Evolutionary conservation across 2,113 vertebrate species (phyloP).

Genomic region (Ceyx margarethae): DNA sequence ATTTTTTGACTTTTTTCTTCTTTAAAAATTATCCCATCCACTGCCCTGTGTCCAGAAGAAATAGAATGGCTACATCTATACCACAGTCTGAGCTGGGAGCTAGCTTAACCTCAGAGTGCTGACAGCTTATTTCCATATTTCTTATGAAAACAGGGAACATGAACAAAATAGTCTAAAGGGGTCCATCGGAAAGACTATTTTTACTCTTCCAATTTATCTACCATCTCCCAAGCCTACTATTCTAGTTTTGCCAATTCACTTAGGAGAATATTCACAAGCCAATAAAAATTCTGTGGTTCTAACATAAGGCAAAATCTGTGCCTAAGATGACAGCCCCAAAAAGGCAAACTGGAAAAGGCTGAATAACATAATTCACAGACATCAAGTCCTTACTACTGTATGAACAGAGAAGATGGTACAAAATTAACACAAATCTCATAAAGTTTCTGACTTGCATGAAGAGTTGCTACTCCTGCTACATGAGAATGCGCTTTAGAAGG

Average conservation of each 20-base stretch:
- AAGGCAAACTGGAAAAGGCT: neutral
- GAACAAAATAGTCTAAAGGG: neutral
- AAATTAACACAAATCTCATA: slow-evolving; percentile 29
- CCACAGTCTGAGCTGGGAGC: neutral
- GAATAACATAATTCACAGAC: neutral
- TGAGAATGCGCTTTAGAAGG: neutral
- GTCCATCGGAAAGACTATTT: neutral
- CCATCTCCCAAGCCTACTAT: neutral
- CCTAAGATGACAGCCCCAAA: neutral
- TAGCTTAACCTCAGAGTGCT: neutral
- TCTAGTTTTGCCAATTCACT: neutral
- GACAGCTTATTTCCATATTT: neutral
- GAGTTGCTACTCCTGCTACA: neutral
- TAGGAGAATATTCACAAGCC: neutral
- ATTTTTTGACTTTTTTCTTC: neutral
- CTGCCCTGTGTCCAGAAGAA: neutral
- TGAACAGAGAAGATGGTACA: neutral
- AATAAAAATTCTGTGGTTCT: neutral
- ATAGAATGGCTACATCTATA: neutral
- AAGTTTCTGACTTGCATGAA: slow-evolving; percentile 13
- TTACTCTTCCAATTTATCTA: neutral
- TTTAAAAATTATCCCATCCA: neutral
- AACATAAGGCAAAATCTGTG: neutral
- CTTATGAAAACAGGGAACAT: neutral
- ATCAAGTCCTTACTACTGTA: neutral